Base-by-base conservation (phyloP, 2,888 invertebrate species). In the Euphydryas editha region DNA sequence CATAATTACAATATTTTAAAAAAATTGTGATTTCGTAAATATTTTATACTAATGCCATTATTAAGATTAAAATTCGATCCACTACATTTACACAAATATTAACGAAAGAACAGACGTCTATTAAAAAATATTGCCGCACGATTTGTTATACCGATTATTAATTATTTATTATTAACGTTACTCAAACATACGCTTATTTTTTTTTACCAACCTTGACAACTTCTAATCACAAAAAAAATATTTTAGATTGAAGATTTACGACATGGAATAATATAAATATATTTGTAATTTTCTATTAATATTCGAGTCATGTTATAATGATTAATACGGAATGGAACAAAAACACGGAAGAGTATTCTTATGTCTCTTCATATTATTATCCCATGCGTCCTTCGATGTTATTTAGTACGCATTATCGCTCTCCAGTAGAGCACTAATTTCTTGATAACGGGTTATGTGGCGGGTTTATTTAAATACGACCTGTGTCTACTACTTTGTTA, bases 301-400 rank as follows among this genome's bases (percentile, higher is more conserved):
- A 90, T 92, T 90, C 91, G 80, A 84, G 79, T 78, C 80, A 81
- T 81, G 89, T 80, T 79, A 78, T 76, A 75, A 74, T 79, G 81
- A 80, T 83, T 82, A 80, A 86, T 81, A 81, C 83, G 86, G 88
- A 85, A 87, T 81, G 78, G 80, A 81, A 87, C 86, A 86, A 86
- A 85, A 85, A 89, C 87, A 84, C 86, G 92, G 92, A 92, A 92
- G 89, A 82, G 73, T 75, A 73, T 79, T 81, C 78, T 78, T 54
- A 54, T 18, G 54, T 36, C 70, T 79, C 74, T 76, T 73, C 76
- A 80, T 81, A 85, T 88, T 90, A 88, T 90, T 87, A 85, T 76
- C 76, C 73, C 21, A 11, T 24, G 47, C 77, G 86, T 86, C 91
- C 90, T 91, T 90, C 87, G 76, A 72, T 21, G 30, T 65, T 76